Evolutionary conservation across 2,797 vertebrate genomes (phyloP), one percentile per base, ranked within the genome.

Genomic region (Hafferia zeledoni): DNA sequence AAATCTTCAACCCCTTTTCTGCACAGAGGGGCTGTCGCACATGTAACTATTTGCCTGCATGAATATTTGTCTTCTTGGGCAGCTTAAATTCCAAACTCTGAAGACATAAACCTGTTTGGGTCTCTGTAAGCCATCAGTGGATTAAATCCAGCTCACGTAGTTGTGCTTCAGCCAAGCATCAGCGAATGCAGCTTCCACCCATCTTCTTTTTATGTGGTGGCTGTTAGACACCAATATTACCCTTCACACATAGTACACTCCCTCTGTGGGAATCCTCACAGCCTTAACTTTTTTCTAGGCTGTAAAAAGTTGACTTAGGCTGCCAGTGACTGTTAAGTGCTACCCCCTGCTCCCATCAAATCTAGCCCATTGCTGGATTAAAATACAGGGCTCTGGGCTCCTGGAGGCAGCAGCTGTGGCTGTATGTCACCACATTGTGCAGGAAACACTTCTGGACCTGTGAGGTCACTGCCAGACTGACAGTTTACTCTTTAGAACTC

Each of bases 211-310:
- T 49, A 50, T n/a, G 69, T 74, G 74, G 67, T 0, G 0, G 67
- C 84, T 82, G 17, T 81, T 69, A 25, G 65, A 79, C 57, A 47
- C 68, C 60, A 14, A 3, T 37, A 41, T 46, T 28, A 9, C 56
- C 23, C 49, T 74, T 74, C 55, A n/a, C 27, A 5, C 1, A 1
- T 53, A 9, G 1, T 53, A 9, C 8, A 5, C n/a, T 85, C 17
- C 12, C n/a, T 39, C 30, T 55, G 15, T 13, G 49, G 47, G 81
- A 60, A 80, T 83, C 64, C 76, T 83, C 49, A 50, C 65, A 85
- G 63, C 80, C 65, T 81, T 93, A 72, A 57, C 75, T 59, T 74
- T 83, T 74, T 83, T 49, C 44, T 59, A 47, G 83, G 53, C 52
- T 86, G 50, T 68, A 57, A 61, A 27, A 60, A 39, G 31, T 39